Base-by-base conservation (phyloP, 2,888 invertebrate species). In the Liopterus haemorrhoidalis region DNA sequence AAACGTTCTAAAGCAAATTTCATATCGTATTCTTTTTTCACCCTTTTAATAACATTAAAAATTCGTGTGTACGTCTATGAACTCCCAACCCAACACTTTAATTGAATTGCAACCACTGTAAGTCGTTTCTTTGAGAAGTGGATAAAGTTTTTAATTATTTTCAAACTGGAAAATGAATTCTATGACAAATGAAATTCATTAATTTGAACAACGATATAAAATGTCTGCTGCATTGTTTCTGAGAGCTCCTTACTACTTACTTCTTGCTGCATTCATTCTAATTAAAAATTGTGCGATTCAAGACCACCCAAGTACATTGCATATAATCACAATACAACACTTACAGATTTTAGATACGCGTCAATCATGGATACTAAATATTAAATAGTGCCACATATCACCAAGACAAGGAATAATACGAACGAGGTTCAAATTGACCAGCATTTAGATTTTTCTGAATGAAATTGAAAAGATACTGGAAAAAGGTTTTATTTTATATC, bases 131-230 rank as follows among this genome's bases (percentile, higher is more conserved):
- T 62, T 63, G 61, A 60, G 56, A 63, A 63, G 62, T 62, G 62
- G 59, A 61, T 60, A 63, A 66, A 64, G 63, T 65, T 66, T 66
- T 65, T 64, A 64, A 65, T 66, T 64, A 65, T 66, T 65, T 63
- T 60, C 60, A 64, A 63, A 61, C 61, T 59, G 60, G 59, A 61
- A 62, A 61, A 63, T 63, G 61, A 61, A 64, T 62, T 61, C 44
- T 59, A 60, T 60, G 59, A 61, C 64, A 62, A 62, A 62, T 61
- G 62, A 60, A 60, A 62, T 62, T 61, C 59, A 60, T 62, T 61
- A 60, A 61, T 58, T 61, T 61, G 55, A 57, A 57, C 57, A 55
- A 57, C 58, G 53, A 58, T 56, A 59, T 57, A 59, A 61, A 61
- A 60, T 60, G 57, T 58, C 55, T 55, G 54, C 53, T 53, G 51